phyloP scores from a whole-genome alignment of 2,113 vertebrate genomes.

The Hippolais icterina region DNA sequence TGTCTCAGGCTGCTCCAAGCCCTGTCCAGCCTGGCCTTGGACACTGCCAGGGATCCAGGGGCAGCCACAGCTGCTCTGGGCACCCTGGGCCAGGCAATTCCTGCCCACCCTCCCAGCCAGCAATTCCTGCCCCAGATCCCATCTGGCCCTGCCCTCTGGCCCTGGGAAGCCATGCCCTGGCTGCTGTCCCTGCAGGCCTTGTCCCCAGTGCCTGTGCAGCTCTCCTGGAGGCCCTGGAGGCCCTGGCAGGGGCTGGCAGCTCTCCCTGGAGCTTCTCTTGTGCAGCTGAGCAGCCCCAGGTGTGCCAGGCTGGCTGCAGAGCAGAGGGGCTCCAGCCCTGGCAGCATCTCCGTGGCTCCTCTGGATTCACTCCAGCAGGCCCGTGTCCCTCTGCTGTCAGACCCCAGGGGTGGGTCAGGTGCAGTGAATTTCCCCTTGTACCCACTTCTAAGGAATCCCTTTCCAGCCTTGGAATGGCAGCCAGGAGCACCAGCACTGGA shows the following conservation, averaged over 20 bases:
- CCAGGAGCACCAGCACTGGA: neutral
- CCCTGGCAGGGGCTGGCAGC: neutral
- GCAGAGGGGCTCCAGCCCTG: neutral
- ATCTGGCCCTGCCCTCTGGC: too few relatives aligned
- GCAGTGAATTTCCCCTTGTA: neutral
- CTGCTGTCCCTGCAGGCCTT: too few relatives aligned
- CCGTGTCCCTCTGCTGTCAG: fast-evolving
- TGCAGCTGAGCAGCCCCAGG: neutral
- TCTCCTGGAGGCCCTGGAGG: neutral
- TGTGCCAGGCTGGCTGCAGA: neutral
- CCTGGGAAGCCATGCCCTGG: too few relatives aligned
- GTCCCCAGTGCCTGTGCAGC: neutral
- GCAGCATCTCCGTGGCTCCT: neutral
- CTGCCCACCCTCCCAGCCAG: too few relatives aligned
- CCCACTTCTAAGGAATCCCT: too few relatives aligned
- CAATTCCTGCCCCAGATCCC: too few relatives aligned
- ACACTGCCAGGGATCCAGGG: neutral
- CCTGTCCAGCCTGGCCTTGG: neutral
- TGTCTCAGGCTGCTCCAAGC: fast-evolving
- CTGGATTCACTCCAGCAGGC: fast-evolving
- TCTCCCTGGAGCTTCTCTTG: neutral
- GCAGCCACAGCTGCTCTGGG: too few relatives aligned
- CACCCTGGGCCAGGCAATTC: too few relatives aligned
- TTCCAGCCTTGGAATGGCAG: neutral
- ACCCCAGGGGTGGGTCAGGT: too few relatives aligned